Percentiles rank a stretch among this genome's conserved stretches.
These are phyloP conservation scores for Rhinatrema bivittatum DNA, from an alignment of 2,797 vertebrate species.

Conservation along the genomic window DNA sequence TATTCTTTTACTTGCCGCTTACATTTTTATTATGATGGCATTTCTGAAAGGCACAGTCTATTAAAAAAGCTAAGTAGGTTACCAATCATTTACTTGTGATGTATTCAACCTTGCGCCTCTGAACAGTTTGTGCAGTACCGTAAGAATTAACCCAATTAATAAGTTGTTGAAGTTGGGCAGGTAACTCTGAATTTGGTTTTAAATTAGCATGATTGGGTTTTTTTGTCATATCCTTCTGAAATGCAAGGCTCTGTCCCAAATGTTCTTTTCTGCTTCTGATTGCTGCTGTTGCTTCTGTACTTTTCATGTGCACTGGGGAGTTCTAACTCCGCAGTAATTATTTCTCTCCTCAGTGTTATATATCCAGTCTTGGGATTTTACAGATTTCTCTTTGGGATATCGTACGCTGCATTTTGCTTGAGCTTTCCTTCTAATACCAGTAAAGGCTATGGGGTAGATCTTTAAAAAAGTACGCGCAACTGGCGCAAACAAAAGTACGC, in stretches of 20 bases:
- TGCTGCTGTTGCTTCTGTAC: conserved; percentile 38
- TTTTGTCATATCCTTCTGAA: too few species aligned
- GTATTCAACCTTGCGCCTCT: conserved; percentile 50
- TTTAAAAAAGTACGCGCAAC: too few species aligned
- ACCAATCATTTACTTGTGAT: conserved; percentile 34
- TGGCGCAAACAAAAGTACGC: too few species aligned
- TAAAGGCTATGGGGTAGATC: conserved; percentile 46
- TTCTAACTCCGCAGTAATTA: conserved; percentile 44
- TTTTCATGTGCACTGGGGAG: conserved; percentile 23
- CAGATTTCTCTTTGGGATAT: conserved; percentile 35
- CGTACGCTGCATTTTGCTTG: conserved; percentile 44
- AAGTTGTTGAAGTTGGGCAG: conserved; percentile 40
- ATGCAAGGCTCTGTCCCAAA: conserved; percentile 7
- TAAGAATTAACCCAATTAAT: too few species aligned
- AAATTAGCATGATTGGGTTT: conserved; percentile 45
- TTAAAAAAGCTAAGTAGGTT: conserved; percentile 55
- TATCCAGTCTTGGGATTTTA: conserved; percentile 18
- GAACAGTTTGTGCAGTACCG: conserved; percentile 40
- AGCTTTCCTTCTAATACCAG: conserved; percentile 39
- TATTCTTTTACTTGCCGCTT: too few species aligned
- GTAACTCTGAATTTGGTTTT: conserved; percentile 31
- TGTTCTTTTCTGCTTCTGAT: conserved; percentile 10
- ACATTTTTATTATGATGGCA: conserved; percentile 44
- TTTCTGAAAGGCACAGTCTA: conserved; percentile 61
- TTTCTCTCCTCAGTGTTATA: conserved; percentile 34